Evolutionary conservation across 1,140 invertebrate species (phyloP), one percentile per base, ranked within the genome.

Genomic region (Nixonia krombeini): DNA sequence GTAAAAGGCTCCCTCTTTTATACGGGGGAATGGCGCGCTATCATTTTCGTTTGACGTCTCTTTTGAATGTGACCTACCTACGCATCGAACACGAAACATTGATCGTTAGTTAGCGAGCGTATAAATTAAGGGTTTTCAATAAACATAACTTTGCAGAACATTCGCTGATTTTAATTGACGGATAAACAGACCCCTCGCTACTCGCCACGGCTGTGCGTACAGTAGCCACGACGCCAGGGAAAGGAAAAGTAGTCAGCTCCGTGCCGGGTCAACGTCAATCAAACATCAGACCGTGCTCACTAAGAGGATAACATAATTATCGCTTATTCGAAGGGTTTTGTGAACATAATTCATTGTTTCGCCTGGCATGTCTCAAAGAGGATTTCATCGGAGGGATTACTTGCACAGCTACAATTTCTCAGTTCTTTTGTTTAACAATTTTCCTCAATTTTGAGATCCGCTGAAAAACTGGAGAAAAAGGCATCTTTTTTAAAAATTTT

Each of bases 81-180:
- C 40, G 49, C 17, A 35, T 33, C 29, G 23, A 23, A 28, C 16
- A 23, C 38, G 9, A 18, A 45, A 38, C 37, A 42, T 47, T 45
- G 37, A 52, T 46, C 13, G 16, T 6, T 10, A 15, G 9, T 23
- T 29, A 12, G 31, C 42, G 33, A 21, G 21, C n/a, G n/a, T 10
- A 9, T 33, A 16, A 56, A 51, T 47, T 57, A 33, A 42, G 52
- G 18, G 9, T 31, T 2, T 15, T 10, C 8, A 1, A 37, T 40
- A 41, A 33, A 52, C 37, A 35, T 56, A 45, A 63, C 51, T 51
- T 49, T 37, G 25, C 31, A 25, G 31, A 44, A 49, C 41, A 56
- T 50, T 16, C 21, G 38, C 41, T 31, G 33, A 28, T 7, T 52
- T 66, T 59, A 66, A 66, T 66, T 66, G 63, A 51, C 63, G 38